Evolutionary conservation across 2,888 invertebrate species (phyloP).

Genomic region (Anthophora plumipes): DNA sequence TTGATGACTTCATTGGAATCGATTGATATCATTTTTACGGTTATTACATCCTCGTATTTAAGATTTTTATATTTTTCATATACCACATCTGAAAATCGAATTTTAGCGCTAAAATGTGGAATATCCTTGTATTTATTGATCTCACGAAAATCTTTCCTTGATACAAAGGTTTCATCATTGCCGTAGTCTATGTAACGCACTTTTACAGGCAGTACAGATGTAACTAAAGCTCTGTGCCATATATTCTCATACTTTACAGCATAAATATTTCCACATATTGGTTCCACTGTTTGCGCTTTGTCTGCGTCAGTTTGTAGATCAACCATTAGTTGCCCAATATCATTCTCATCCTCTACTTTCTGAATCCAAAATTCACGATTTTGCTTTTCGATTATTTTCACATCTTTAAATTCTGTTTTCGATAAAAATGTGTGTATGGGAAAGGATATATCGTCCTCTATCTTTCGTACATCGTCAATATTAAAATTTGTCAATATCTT

Average conservation of each 20-base stretch:
- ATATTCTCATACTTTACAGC: slow-evolving; percentile 58
- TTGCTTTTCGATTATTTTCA: slow-evolving; percentile 56
- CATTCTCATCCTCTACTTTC: slow-evolving; percentile 51
- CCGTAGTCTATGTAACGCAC: slow-evolving; percentile 76
- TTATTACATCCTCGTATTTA: slow-evolving; percentile 48
- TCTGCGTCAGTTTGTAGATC: slow-evolving; percentile 53
- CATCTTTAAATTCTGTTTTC: slow-evolving; percentile 61
- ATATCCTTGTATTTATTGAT: slow-evolving; percentile 50
- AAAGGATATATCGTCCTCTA: slow-evolving; percentile 55
- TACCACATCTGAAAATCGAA: slow-evolving; percentile 55
- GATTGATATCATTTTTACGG: slow-evolving; percentile 61
- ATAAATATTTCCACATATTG: slow-evolving; percentile 68
- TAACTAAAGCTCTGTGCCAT: slow-evolving; percentile 75
- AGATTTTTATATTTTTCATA: slow-evolving; percentile 42
- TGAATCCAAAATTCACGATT: slow-evolving; percentile 72
- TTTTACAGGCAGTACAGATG: slow-evolving; percentile 64
- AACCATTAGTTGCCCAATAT: slow-evolving; percentile 59
- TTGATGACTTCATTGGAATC: slow-evolving; percentile 43
- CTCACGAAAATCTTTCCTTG: slow-evolving; percentile 64
- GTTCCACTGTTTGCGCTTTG: slow-evolving; percentile 23
- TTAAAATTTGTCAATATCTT: neutral
- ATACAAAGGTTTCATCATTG: slow-evolving; percentile 55
- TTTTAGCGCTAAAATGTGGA: slow-evolving; percentile 56
- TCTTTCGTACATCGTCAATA: slow-evolving; percentile 22
- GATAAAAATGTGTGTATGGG: slow-evolving; percentile 64